Percentiles rank a stretch among this genome's conserved stretches.
Conservation (phyloP, 2,888 invertebrate genomes). For the Drosophila kanekoi region DNA sequence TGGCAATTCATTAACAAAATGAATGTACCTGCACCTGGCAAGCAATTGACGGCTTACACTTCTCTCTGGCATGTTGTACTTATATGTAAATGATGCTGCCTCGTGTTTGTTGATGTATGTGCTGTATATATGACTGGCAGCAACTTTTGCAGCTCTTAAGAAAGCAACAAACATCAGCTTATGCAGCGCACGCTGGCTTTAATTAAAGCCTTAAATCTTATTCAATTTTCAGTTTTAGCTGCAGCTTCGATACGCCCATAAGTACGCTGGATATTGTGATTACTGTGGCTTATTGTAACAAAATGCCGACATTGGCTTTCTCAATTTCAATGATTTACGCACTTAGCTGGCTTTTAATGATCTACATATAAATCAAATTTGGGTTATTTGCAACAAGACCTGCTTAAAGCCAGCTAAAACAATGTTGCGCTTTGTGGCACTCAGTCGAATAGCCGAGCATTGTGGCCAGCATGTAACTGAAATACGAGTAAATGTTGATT, state of each 20-base stretch:
- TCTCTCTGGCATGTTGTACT: slow-evolving; percentile 47
- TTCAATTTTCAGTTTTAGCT: slow-evolving; percentile 1
- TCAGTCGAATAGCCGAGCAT: slow-evolving; percentile 13
- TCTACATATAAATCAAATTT: slow-evolving; percentile 11
- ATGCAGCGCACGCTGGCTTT: slow-evolving; percentile 1
- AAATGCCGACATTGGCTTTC: slow-evolving; percentile 6
- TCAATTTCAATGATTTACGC: slow-evolving; percentile 16
- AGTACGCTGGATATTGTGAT: neutral
- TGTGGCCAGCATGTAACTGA: slow-evolving; percentile 13
- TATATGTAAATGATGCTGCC: slow-evolving; percentile 58
- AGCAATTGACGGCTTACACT: slow-evolving; percentile 41
- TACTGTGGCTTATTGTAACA: slow-evolving; percentile 11
- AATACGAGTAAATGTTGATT: slow-evolving; percentile 3
- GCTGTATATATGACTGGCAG: slow-evolving; percentile 18
- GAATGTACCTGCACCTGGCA: slow-evolving; percentile 65
- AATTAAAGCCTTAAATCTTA: slow-evolving; percentile 7
- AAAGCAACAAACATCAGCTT: neutral
- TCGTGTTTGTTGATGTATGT: slow-evolving; percentile 58
- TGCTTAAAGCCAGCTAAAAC: slow-evolving; percentile 6
- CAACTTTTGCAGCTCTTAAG: slow-evolving; percentile 7
- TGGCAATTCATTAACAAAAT: slow-evolving; percentile 76
- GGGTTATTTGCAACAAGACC: neutral
- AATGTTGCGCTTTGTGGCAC: slow-evolving; percentile 5
- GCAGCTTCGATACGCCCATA: neutral
- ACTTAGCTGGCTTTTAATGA: slow-evolving; percentile 11